Base-by-base conservation (phyloP, 2,888 invertebrate genomes). In the Ornithoptera priamus region DNA sequence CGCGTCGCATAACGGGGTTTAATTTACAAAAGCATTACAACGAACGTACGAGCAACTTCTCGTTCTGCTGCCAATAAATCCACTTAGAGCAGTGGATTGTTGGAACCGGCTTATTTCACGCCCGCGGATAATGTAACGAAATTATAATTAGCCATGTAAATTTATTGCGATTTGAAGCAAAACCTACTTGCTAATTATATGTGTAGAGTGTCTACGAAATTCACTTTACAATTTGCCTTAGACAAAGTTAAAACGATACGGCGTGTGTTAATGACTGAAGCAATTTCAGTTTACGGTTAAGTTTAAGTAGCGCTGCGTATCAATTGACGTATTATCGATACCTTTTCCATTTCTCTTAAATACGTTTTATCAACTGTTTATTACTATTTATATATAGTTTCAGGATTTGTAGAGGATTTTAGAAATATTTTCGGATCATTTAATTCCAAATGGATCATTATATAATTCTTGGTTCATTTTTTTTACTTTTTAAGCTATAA, bases 311-410 rank as follows among this genome's bases (percentile, higher is more conserved):
- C 64, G 71, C 46, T 76, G 72, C 75, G 85, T 77, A 81, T 84
- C 82, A 82, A 84, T 81, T 79, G 82, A 79, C 78, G 75, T 71
- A 72, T 72, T 71, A 70, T 72, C 69, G 81, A 76, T 79, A 12
- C 76, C 18, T n/a, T 75, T 83, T 84, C 72, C 80, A 83, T 81
- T 82, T 85, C 84, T 88, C 82, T 87, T 88, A 80, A 75, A 75
- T 30, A 50, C 75, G 83, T 86, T 87, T 89, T 89, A 89, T 90
- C 89, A 90, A 90, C 87, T 89, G 87, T 85, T 87, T 86, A 87
- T 89, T 89, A 90, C 88, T 85, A 89, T 90, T 91, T 81, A 86
- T 81, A 85, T 83, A 85, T 79, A 79, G 84, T 89, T 90, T 87
- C 82, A 77, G 87, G 86, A 90, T 77, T 77, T 56, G 62, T 67